Conservation (phyloP, 2,113 vertebrate species). For the Corythaixoides concolor region DNA sequence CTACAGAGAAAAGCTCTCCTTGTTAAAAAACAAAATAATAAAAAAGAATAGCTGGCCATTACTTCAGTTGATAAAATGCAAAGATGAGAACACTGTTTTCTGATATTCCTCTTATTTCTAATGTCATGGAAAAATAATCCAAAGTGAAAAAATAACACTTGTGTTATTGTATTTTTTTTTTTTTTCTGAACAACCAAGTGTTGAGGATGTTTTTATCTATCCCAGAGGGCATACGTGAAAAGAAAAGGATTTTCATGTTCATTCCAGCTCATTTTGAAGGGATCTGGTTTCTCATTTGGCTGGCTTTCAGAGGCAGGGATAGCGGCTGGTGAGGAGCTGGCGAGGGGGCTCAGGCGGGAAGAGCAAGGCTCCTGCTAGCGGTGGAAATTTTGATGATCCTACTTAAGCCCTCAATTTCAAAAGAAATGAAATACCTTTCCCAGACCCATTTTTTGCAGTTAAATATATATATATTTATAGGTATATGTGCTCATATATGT, state of each 20-base stretch:
- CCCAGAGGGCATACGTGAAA: conserved; percentile 37
- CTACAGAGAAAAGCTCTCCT: background rate
- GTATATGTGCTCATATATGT: background rate
- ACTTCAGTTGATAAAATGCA: background rate
- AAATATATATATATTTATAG: background rate
- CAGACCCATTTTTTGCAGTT: background rate
- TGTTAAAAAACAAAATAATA: background rate
- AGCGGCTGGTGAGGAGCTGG: background rate
- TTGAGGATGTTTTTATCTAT: conserved; percentile 34
- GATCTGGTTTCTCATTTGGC: conserved; percentile 63
- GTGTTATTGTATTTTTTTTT: background rate
- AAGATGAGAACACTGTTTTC: background rate
- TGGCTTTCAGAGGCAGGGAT: background rate
- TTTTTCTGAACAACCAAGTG: background rate
- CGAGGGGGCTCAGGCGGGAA: background rate
- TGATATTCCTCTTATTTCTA: background rate
- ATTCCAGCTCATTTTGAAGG: conserved; percentile 60
- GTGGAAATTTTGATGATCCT: conserved; percentile 35
- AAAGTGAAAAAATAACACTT: background rate
- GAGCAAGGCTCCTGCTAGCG: conserved; percentile 39
- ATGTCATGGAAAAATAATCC: background rate
- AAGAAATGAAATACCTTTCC: conserved; percentile 5
- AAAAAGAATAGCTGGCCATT: background rate
- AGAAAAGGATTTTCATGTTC: conserved; percentile 54
- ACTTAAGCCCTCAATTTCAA: conserved; percentile 54